These are phyloP conservation scores for Pheosia gnoma DNA, from an alignment of 2,888 invertebrate genomes.

Conservation along the genomic window DNA sequence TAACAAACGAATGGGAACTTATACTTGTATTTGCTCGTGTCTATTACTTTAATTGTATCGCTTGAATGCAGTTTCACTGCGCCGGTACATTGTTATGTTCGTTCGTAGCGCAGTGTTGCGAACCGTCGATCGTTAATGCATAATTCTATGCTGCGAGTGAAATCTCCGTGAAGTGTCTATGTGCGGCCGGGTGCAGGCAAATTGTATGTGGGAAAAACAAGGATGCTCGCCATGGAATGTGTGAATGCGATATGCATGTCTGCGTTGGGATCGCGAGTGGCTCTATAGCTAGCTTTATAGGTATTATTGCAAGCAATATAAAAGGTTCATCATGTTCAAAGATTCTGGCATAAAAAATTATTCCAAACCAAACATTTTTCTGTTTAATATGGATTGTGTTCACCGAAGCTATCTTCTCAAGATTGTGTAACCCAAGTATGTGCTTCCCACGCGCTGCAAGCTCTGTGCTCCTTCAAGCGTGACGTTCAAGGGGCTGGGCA, in stretches of 20 bases:
- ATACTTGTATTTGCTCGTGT: slow-evolving; percentile 64
- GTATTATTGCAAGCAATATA: neutral
- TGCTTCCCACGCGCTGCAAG: slow-evolving; percentile 80
- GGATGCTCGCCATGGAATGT: slow-evolving; percentile 54
- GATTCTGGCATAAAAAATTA: slow-evolving; percentile 6
- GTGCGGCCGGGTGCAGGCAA: slow-evolving; percentile 54
- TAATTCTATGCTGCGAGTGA: slow-evolving; percentile 74
- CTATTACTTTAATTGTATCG: slow-evolving; percentile 79
- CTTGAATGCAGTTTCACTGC: slow-evolving; percentile 74
- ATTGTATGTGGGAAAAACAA: slow-evolving; percentile 61
- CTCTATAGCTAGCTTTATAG: slow-evolving; percentile 45
- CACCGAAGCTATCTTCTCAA: slow-evolving; percentile 68
- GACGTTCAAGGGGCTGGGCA: slow-evolving; percentile 76
- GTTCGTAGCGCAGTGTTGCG: slow-evolving; percentile 63
- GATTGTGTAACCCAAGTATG: slow-evolving; percentile 80
- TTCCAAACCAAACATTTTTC: slow-evolving; percentile 29
- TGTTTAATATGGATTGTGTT: slow-evolving; percentile 46
- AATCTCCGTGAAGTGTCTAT: slow-evolving; percentile 65
- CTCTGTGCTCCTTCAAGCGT: slow-evolving; percentile 67
- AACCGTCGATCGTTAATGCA: slow-evolving; percentile 67
- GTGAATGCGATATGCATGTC: slow-evolving; percentile 45
- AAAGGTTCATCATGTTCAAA: neutral
- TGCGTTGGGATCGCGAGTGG: slow-evolving; percentile 46
- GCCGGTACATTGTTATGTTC: slow-evolving; percentile 66
- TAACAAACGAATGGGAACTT: slow-evolving; percentile 74